phyloP scores from a whole-genome alignment of 2,888 invertebrate species.

The Harpagoxenus sublaevis region DNA sequence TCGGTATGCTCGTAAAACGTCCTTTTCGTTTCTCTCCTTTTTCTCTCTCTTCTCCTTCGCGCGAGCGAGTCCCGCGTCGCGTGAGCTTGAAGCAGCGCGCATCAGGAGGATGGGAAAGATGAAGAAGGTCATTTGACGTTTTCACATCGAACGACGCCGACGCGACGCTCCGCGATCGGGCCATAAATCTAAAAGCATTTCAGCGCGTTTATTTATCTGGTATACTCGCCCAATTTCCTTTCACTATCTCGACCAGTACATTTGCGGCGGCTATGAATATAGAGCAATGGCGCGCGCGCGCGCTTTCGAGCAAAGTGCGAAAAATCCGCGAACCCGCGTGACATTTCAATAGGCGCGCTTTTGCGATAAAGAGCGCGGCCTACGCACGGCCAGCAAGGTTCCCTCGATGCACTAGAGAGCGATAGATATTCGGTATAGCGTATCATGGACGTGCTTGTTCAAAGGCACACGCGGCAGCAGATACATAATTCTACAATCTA shows the following conservation, averaged over 20 bases:
- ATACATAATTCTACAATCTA: not conserved
- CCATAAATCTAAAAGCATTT: slow-evolving; percentile 12
- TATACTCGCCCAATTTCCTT: slow-evolving; percentile 66
- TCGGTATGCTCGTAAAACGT: not conserved
- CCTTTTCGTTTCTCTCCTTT: not conserved
- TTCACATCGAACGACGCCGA: not conserved
- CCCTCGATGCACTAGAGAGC: slow-evolving; percentile 63
- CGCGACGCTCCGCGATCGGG: not conserved
- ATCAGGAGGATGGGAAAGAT: not conserved
- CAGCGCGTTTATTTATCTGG: slow-evolving; percentile 44
- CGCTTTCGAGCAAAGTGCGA: slow-evolving; percentile 62
- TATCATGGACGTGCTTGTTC: not conserved
- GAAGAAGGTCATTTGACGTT: slow-evolving; percentile 5
- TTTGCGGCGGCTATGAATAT: slow-evolving; percentile 54
- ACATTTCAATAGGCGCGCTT: slow-evolving; percentile 68
- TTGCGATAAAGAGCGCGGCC: slow-evolving; percentile 64
- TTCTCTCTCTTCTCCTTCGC: not conserved
- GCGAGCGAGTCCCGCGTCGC: not conserved
- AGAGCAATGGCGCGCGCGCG: slow-evolving; percentile 57
- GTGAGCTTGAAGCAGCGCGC: not conserved
- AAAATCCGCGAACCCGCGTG: slow-evolving; percentile 63
- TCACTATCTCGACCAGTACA: slow-evolving; percentile 64
- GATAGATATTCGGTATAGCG: slow-evolving; percentile 55
- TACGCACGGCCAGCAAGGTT: slow-evolving; percentile 62
- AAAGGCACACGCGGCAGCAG: not conserved